Evolutionary conservation across 53 echinoderm and acorn worm species (phyloP).

Genomic region (Paelopatides confundens): DNA sequence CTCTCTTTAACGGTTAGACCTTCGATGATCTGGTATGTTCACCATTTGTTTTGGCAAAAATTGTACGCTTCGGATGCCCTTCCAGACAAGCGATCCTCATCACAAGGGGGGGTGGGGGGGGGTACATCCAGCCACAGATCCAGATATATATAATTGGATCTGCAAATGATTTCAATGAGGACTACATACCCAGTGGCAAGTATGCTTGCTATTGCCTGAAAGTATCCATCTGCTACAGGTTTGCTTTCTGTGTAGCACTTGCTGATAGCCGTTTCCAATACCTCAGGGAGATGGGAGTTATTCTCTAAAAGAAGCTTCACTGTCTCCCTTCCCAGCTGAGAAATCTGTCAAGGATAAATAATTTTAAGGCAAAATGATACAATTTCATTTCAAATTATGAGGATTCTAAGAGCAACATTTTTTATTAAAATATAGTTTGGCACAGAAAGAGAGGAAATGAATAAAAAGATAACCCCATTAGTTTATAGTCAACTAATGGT

Average conservation of each 20-base stretch:
- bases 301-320: constrained; percentile 90
- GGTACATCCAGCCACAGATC: neutral
- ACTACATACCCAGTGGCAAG: constrained; percentile 46
- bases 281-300: constrained; percentile 78
- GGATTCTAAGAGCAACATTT: too few relatives aligned
- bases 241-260: constrained; percentile 93
- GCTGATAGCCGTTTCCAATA: constrained; percentile 82
- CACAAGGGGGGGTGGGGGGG: neutral
- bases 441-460: too few relatives aligned
- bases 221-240: constrained; percentile 93
- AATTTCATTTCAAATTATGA: too few relatives aligned
- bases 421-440: too few relatives aligned
- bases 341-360: constrained; percentile 64
- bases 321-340: constrained; percentile 90
- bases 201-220: constrained; percentile 93
- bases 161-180: neutral
- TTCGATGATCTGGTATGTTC: too few relatives aligned
- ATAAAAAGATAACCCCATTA: too few relatives aligned
- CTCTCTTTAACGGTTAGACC: too few relatives aligned
- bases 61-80: too few relatives aligned
- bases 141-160: neutral
- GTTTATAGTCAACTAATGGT: too few relatives aligned
- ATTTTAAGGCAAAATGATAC: too few relatives aligned
- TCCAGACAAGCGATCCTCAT: too few relatives aligned
- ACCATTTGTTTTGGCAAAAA: too few relatives aligned